Evolutionary conservation across 2,888 invertebrate genomes (phyloP).

Genomic region (Tricholauxania praeusta): DNA sequence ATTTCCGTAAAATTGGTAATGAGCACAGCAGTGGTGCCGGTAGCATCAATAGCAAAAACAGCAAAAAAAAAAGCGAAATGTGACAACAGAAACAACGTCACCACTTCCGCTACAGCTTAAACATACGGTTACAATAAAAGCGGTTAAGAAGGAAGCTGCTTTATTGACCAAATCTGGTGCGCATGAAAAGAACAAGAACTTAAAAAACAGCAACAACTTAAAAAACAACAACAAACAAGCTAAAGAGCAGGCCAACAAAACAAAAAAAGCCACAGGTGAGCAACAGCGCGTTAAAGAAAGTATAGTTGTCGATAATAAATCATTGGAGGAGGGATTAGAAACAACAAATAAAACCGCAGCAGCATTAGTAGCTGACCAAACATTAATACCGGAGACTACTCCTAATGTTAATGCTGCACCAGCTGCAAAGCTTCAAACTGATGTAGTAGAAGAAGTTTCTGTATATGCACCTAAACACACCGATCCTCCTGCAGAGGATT

Average conservation of each 20-base stretch:
- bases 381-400: too few relatives aligned
- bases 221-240: slow-evolving; percentile 3
- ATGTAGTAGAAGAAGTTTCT: not conserved
- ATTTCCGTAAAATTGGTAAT: not conserved
- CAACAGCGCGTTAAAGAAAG: not conserved
- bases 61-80: not conserved
- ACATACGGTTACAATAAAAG: not conserved
- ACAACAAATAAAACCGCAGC: too few relatives aligned
- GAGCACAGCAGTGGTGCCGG: not conserved
- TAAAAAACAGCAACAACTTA: too few relatives aligned
- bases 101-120: not conserved
- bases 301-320: too few relatives aligned
- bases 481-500: too few relatives aligned
- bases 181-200: not conserved
- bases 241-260: slow-evolving; percentile 6
- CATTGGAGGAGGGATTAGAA: too few relatives aligned
- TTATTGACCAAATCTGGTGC: not conserved
- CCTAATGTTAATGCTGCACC: too few relatives aligned
- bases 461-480: not conserved
- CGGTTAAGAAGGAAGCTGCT: not conserved
- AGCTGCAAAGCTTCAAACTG: too few relatives aligned
- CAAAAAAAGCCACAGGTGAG: slow-evolving; percentile 1
- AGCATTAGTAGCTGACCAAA: too few relatives aligned
- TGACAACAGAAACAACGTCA: not conserved
- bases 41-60: not conserved